Conservation (phyloP, 2,888 invertebrate species). For the Acleris holmiana region DNA sequence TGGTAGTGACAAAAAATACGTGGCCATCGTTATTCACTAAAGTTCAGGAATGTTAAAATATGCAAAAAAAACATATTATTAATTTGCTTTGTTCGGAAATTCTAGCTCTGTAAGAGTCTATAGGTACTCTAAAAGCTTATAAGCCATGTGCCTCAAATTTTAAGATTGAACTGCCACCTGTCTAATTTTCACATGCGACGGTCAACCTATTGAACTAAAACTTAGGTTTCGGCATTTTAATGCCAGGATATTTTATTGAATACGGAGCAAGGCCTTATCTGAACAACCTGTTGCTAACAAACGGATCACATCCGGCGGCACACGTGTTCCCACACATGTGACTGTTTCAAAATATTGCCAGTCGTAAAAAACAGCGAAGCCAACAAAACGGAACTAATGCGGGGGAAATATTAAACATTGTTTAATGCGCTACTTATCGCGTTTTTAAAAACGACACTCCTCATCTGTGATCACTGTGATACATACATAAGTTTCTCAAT, state of each 20-base stretch:
- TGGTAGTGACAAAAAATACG: slow-evolving; percentile 39
- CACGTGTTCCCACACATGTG: slow-evolving; percentile 47
- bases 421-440: slow-evolving; percentile 8
- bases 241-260: slow-evolving; percentile 12
- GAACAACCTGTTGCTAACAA: slow-evolving; percentile 41
- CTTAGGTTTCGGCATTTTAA: not conserved
- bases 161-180: no score
- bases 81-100: slow-evolving; percentile 26
- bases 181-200: no score
- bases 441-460: not conserved
- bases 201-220: not conserved
- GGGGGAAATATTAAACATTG: slow-evolving; percentile 26
- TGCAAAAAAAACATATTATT: slow-evolving; percentile 25
- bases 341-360: slow-evolving; percentile 56
- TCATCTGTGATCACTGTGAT: no score
- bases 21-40: slow-evolving; percentile 20
- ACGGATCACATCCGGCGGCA: slow-evolving; percentile 44
- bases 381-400: slow-evolving; percentile 41
- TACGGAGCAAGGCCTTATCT: slow-evolving; percentile 38
- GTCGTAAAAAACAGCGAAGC: slow-evolving; percentile 47
- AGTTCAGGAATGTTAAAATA: slow-evolving; percentile 24
- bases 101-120: slow-evolving; percentile 29
- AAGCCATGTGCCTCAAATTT: no score
- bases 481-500: no score
- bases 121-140: no score